Base-by-base conservation (phyloP, 1,140 invertebrate genomes). In the Tribolium madens region DNA sequence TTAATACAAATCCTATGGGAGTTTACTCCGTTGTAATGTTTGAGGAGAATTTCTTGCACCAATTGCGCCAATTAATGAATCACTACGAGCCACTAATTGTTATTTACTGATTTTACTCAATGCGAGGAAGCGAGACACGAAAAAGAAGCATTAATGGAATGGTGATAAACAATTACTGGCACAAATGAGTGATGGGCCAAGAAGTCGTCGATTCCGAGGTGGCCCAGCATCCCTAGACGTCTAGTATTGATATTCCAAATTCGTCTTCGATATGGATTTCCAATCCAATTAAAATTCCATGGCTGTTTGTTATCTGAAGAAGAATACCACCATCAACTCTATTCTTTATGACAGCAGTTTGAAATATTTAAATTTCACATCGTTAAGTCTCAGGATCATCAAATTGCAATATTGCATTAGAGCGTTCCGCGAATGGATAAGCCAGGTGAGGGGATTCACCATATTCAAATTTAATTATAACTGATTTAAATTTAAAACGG, bases 231-330 rank as follows among this genome's bases (percentile, higher is more conserved):
- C 57, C 53, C 53, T 15, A 60, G 53, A 60, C 53, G 18, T n/a
- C 18, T 60, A 64, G 9, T 64, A 64, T 71, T 72, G 70, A 72
- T 72, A 72, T 72, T 72, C 70, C 47, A 18, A 33, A 48, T 21
- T 72, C 70, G 70, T 72, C 46, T 48, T 50, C 50, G 70, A 72
- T 72, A 72, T 72, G 26, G 70, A 72, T 72, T 72, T 72, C 70
- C 70, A 72, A 72, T 72, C 70, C 70, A 72, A 72, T 72, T 72
- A 72, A 72, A 72, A 72, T 72, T 72, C 70, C 70, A 72, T 72
- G 46, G 70, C 46, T 52, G 70, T 72, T 72, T 72, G 70, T 72
- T 72, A 72, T 72, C 70, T 46, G 21, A 72, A 72, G 70, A 12
- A 50, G 70, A 72, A 72, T 52, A 72, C 70, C 70, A 72, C 70